Evolutionary conservation across 2,113 vertebrate species (phyloP).

Genomic region (Willisornis vidua): DNA sequence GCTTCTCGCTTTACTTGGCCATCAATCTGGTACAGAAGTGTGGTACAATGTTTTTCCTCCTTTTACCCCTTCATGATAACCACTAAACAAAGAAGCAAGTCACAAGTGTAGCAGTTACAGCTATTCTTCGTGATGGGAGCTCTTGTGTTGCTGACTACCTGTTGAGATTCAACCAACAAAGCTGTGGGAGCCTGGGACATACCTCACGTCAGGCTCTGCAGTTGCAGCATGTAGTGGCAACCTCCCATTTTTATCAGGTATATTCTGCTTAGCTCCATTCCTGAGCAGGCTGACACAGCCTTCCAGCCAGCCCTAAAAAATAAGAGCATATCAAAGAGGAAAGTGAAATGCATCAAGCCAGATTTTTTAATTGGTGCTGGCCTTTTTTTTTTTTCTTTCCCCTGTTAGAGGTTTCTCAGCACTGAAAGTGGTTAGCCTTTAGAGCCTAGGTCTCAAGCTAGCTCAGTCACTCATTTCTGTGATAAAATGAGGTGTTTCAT

Average conservation of each 20-base stretch:
- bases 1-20: not conserved
- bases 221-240: slow-evolving; percentile 88
- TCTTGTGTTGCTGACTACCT: not conserved
- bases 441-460: not conserved
- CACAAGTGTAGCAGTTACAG: not conserved
- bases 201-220: slow-evolving; percentile 85
- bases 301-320: slow-evolving; percentile 88
- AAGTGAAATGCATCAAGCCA: not conserved
- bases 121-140: not conserved
- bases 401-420: not conserved
- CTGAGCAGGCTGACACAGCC: slow-evolving; percentile 88
- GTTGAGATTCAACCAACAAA: not conserved
- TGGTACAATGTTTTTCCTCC: not conserved
- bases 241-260: slow-evolving; percentile 88
- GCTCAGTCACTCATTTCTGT: not conserved
- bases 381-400: not conserved
- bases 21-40: not conserved
- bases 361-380: not conserved
- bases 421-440: not conserved
- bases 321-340: not conserved
- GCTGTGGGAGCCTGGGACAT: not conserved
- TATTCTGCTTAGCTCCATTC: slow-evolving; percentile 89
- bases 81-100: not conserved
- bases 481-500: not conserved
- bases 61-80: not conserved